A percentile compares a stretch with the other conserved stretches of the same genome.
phyloP scores from a whole-genome alignment of 2,113 vertebrate species.

The Halcyon senegalensis region DNA sequence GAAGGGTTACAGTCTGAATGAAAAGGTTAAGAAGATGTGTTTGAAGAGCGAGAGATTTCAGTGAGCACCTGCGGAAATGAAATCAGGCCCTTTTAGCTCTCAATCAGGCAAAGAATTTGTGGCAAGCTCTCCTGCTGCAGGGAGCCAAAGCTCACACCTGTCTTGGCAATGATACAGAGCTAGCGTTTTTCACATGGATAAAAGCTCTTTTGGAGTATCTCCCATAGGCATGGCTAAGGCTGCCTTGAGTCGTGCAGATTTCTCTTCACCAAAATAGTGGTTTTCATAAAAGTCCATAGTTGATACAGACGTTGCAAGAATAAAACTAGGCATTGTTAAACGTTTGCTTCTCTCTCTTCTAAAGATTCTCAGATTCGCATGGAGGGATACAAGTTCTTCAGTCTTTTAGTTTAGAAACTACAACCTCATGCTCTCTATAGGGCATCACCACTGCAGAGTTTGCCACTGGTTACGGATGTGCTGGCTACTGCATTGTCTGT shows the following conservation, averaged over 20 bases:
- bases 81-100: constrained; percentile 63
- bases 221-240: not conserved
- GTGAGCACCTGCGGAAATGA: constrained; percentile 68
- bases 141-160: constrained; percentile 67
- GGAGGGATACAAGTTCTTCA: not conserved
- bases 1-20: constrained; percentile 29
- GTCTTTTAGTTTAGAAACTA: not conserved
- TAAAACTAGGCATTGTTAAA: not conserved
- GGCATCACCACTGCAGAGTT: not conserved
- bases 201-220: constrained; percentile 26
- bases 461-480: not conserved
- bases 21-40: constrained; percentile 66
- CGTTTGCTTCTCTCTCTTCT: not conserved
- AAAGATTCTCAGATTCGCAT: not conserved
- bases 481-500: not conserved
- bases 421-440: not conserved
- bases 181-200: constrained; percentile 31
- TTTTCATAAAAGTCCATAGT: not conserved
- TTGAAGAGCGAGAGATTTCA: constrained; percentile 50
- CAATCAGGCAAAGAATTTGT: constrained; percentile 54
- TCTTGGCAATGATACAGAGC: constrained; percentile 61
- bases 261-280: not conserved
- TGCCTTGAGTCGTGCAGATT: not conserved
- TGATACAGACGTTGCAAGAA: not conserved
- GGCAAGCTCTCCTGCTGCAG: constrained; percentile 65